Evolutionary conservation across 2,888 invertebrate species (phyloP), one percentile per base, ranked within the genome.

Genomic region (Trichacis sp.): DNA sequence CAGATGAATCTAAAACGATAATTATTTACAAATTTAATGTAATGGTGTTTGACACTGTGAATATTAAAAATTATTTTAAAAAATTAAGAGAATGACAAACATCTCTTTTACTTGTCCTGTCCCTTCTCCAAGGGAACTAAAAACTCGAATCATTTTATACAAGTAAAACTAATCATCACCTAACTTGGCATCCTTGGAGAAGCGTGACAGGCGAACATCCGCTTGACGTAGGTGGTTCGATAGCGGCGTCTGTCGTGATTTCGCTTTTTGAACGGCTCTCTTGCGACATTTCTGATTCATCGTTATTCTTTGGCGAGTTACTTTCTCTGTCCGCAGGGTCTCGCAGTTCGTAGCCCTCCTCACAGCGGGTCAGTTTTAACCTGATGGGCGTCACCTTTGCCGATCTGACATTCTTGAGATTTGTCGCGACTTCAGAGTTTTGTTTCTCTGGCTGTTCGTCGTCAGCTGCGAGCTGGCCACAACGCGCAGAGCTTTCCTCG

Each of bases 111-210:
- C 3, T n/a, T 5, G 9, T n/a, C 2, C 8, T 24, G 3, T 24
- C 24, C 24, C 24, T 24, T 24, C 24, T 36, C 9, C 9, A 11
- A 36, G 3, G 2, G 9, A 11, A 2, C 12, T 2, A 11, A 36
- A n/a, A 36, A 40, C 15, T 12, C 2, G 15, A 40, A 15, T 12
- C 15, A 14, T 76, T 76, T 76, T 77, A 80, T 78, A 81, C 82
- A 81, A 82, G 80, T 82, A 82, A 85, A 91, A 93, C 93, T 84
- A 82, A 82, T 86, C 91, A 93, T 94, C 93, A 93, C 90, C 93
- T 93, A 89, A 93, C 93, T 89, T 93, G 92, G 87, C 93, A 92
- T 88, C 92, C 93, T 88, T 93, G 92, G 84, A 89, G 91, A 77
- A 90, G 87, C 81, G 90, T 87, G 81, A 90, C 87, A 69, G 89